phyloP scores from a whole-genome alignment of 1,140 invertebrate genomes.

The Trichonephila inaurata region DNA sequence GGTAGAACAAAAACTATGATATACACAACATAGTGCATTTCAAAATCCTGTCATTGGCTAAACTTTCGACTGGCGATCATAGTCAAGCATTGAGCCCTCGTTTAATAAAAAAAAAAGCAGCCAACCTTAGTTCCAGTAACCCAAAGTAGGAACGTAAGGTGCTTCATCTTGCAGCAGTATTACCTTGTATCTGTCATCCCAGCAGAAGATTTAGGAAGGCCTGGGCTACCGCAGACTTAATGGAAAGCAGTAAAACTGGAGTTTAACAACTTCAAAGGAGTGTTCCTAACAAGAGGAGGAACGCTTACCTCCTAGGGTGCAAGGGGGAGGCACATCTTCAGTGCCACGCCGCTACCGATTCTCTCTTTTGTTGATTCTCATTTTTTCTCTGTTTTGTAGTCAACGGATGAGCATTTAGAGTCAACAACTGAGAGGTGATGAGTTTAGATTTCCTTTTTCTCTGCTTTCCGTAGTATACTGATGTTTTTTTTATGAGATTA shows the following conservation, averaged over 20 bases:
- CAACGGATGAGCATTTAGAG: background rate
- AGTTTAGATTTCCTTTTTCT: no score
- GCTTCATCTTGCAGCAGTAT: background rate
- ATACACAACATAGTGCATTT: no score
- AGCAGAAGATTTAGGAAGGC: conserved; percentile 62
- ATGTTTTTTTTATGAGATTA: no score
- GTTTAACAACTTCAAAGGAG: conserved; percentile 64
- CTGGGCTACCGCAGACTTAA: conserved; percentile 55
- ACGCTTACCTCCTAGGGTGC: background rate
- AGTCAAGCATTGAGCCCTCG: no score
- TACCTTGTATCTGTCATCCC: conserved; percentile 59
- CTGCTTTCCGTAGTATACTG: no score
- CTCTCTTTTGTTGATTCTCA: background rate
- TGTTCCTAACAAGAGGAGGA: conserved; percentile 9
- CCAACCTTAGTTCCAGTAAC: background rate
- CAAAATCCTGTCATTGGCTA: no score
- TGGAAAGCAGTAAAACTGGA: conserved; percentile 65
- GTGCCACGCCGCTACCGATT: conserved; percentile 11
- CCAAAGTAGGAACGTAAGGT: background rate
- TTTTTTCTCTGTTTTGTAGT: background rate
- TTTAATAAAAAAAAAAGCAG: background rate
- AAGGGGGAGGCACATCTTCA: background rate
- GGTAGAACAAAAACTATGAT: no score
- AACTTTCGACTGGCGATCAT: no score
- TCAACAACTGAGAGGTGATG: no score